A percentile compares a stretch with the other conserved stretches of the same genome.
These are phyloP conservation scores for Ibidorhyncha struthersii DNA, from an alignment of 2,113 vertebrate genomes.

Conservation along the genomic window DNA sequence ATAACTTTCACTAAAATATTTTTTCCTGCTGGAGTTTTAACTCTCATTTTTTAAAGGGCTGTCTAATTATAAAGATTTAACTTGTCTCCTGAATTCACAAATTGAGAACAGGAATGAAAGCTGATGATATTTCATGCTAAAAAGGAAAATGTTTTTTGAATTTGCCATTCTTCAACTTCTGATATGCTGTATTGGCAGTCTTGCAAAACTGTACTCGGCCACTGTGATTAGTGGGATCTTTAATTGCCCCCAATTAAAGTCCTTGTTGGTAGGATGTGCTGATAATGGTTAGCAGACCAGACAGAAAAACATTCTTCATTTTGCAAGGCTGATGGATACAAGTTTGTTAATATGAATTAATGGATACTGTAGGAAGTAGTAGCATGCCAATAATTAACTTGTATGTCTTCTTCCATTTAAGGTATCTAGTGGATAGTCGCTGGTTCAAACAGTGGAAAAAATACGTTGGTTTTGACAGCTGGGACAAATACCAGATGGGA, in stretches of 20 bases:
- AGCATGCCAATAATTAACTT: background rate
- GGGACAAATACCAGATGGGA: conserved; percentile 99
- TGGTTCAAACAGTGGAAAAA: conserved; percentile 99
- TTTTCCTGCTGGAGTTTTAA: no score
- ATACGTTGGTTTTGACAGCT: conserved; percentile 99
- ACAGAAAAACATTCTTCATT: background rate
- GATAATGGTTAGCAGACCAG: background rate
- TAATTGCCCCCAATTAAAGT: background rate
- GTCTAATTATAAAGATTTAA: background rate
- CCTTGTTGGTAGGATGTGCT: background rate
- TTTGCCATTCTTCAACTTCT: background rate
- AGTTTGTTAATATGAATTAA: background rate
- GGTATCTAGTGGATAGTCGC: conserved; percentile 97
- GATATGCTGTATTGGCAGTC: background rate
- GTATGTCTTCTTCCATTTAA: conserved; percentile 62
- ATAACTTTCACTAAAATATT: no score
- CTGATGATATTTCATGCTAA: background rate
- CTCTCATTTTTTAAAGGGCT: background rate
- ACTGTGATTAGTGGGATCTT: background rate
- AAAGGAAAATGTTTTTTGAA: background rate
- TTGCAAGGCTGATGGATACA: background rate
- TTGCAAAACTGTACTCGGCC: background rate
- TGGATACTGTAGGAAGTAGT: background rate
- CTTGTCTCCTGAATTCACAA: background rate
- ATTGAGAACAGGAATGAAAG: background rate